phyloP scores from a whole-genome alignment of 2,113 vertebrate genomes.

The Percina caprodes region DNA sequence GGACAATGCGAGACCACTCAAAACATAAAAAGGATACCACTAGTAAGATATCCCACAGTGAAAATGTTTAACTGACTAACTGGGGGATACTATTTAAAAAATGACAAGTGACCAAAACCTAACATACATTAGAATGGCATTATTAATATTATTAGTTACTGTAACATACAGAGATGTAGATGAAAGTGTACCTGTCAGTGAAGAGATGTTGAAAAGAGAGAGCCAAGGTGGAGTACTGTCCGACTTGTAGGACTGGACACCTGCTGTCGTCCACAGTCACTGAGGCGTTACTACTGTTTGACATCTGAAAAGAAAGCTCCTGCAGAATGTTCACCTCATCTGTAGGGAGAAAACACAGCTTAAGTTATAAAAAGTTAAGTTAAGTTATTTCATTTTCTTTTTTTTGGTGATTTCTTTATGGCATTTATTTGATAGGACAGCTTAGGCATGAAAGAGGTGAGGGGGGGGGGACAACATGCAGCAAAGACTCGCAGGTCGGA shows the following conservation, averaged over 20 bases:
- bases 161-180: not conserved
- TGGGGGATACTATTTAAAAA: no score
- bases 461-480: no score
- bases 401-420: no score
- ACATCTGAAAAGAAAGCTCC: constrained; percentile 74
- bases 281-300: constrained; percentile 83
- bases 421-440: no score
- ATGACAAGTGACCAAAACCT: not conserved
- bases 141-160: not conserved
- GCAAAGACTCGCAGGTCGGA: no score
- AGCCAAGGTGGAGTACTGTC: constrained; percentile 88
- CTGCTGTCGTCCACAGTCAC: constrained; percentile 70
- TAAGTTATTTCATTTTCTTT: no score
- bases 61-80: not conserved
- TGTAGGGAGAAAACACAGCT: constrained; percentile 49
- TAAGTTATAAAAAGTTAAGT: not conserved
- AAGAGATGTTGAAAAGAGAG: constrained; percentile 84
- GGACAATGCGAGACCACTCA: no score
- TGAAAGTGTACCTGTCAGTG: constrained; percentile 80
- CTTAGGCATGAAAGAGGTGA: no score
- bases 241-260: constrained; percentile 85
- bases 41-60: not conserved
- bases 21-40: no score
- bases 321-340: constrained; percentile 88
- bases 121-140: not conserved